These are phyloP conservation scores for Alosa alosa DNA, from an alignment of 2,113 vertebrate species.

Conservation along the genomic window DNA sequence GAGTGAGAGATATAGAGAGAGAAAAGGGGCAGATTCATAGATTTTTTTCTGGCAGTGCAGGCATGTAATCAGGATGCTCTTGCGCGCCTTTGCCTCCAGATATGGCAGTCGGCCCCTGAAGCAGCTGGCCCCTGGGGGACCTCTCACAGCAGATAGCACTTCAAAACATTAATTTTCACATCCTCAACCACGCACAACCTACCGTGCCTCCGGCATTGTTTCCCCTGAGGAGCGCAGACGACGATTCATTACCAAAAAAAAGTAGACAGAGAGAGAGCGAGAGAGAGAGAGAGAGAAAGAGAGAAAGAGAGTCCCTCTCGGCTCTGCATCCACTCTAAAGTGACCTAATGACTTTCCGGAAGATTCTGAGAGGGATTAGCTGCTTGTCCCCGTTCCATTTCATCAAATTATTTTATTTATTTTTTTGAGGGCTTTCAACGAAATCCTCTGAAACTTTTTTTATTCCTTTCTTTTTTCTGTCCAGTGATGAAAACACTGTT, in stretches of 20 bases:
- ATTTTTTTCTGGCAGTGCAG: slow-evolving; percentile 47
- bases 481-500: slow-evolving; percentile 35
- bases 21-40: slow-evolving; percentile 33
- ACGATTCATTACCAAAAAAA: slow-evolving; percentile 72
- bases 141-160: slow-evolving; percentile 56
- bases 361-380: slow-evolving; percentile 56
- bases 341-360: slow-evolving; percentile 74
- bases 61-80: slow-evolving; percentile 58
- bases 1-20: not conserved
- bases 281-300: not conserved
- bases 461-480: slow-evolving; percentile 27
- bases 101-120: slow-evolving; percentile 34
- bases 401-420: not conserved
- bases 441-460: slow-evolving; percentile 48
- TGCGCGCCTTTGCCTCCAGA: slow-evolving; percentile 49
- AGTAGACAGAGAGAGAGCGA: not conserved
- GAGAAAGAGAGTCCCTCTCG: slow-evolving; percentile 36
- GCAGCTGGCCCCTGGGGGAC: slow-evolving; percentile 51
- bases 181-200: slow-evolving; percentile 51
- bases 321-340: slow-evolving; percentile 67
- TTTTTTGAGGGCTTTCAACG: slow-evolving; percentile 42
- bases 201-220: slow-evolving; percentile 57
- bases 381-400: slow-evolving; percentile 56
- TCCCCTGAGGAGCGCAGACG: slow-evolving; percentile 62
- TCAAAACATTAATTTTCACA: slow-evolving; percentile 69